Evolutionary conservation across 2,797 vertebrate genomes (phyloP), one percentile per base, ranked within the genome.

Genomic region (Denticeps clupeoides): DNA sequence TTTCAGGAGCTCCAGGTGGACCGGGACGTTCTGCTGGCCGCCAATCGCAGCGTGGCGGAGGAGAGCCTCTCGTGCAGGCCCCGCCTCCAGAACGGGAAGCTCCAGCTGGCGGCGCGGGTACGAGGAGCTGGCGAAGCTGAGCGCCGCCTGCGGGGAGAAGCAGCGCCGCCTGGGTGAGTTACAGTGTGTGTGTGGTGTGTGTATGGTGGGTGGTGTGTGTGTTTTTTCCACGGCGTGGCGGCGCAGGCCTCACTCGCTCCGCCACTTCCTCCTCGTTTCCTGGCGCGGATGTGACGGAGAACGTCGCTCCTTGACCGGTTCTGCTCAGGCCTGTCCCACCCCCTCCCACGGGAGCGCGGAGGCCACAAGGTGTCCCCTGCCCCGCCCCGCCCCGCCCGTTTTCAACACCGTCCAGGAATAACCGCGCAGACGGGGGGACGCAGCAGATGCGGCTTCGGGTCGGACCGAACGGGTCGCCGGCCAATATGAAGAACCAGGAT

Each of bases 1-100:
- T 83, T 87, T 58, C 82, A 87, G 81, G 82, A 83, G 2, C 74
- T 85, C 29, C 77, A 80, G 55, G 54, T 82, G 70, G 79, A 80
- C 56, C 55, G 82, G 8, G 82, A 87, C 49, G 70, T n/a, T 40
- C 63, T 80, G 52, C 65, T 83, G 59, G 59, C 64, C 41, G 62
- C 78, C 51, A 87, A 87, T 46, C 72, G 82, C 15, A 77, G 72
- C 57, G 10, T 85, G 53, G 84, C 84, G 0, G 82, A 87, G 62
- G 75, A 74, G 22, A 85, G 75, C 35, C 81, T 87, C 0, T 61
- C 81, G 37, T 62, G 32, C 3, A 69, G 65, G 28, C 84, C 84
- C 6, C 63, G 64, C 8, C 79, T 87, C n/a, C 71, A 74, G 44
- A 79, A 79, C 16, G 79, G 80, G 55, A 84, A 82, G 69, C 66